Evolutionary conservation across 2,888 invertebrate genomes (phyloP).

Genomic region (Cryptophagus acutangulus): DNA sequence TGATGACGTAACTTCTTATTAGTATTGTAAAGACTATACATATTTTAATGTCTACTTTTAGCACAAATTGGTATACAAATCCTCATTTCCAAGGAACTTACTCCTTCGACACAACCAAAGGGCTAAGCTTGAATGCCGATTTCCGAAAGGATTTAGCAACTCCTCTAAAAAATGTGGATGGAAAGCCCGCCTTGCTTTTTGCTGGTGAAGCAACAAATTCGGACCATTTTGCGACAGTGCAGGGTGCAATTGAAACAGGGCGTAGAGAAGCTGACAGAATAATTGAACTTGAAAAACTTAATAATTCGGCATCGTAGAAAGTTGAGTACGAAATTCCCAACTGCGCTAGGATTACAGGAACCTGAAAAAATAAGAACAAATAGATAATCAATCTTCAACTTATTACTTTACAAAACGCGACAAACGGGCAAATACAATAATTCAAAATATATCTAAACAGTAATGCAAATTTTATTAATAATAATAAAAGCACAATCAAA

Average conservation of each 20-base stretch:
- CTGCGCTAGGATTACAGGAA: constrained; percentile 87
- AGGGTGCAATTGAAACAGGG: constrained; percentile 55
- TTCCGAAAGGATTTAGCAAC: constrained; percentile 53
- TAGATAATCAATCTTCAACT: too few relatives aligned
- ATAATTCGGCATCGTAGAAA: constrained; percentile 90
- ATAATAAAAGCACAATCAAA: not conserved
- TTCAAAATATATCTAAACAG: too few relatives aligned
- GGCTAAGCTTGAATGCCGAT: too few relatives aligned
- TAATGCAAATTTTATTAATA: not conserved
- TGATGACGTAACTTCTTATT: too few relatives aligned
- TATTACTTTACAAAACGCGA: too few relatives aligned
- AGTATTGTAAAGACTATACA: too few relatives aligned
- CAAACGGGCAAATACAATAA: too few relatives aligned
- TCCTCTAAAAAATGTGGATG: constrained; percentile 51
- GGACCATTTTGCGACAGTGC: constrained; percentile 51
- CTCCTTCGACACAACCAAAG: too few relatives aligned
- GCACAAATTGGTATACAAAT: constrained; percentile 68
- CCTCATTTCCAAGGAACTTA: constrained; percentile 69
- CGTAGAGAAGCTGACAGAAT: constrained; percentile 52
- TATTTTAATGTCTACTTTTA: constrained; percentile 33
- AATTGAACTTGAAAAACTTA: too few relatives aligned
- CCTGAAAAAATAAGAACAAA: constrained; percentile 53
- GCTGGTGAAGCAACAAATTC: constrained; percentile 58
- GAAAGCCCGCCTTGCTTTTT: constrained; percentile 53
- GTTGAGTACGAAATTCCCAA: constrained; percentile 93